A percentile compares a stretch with the other conserved stretches of the same genome.
Conservation (phyloP, 1,140 invertebrate genomes). For the Caerostris darwini region DNA sequence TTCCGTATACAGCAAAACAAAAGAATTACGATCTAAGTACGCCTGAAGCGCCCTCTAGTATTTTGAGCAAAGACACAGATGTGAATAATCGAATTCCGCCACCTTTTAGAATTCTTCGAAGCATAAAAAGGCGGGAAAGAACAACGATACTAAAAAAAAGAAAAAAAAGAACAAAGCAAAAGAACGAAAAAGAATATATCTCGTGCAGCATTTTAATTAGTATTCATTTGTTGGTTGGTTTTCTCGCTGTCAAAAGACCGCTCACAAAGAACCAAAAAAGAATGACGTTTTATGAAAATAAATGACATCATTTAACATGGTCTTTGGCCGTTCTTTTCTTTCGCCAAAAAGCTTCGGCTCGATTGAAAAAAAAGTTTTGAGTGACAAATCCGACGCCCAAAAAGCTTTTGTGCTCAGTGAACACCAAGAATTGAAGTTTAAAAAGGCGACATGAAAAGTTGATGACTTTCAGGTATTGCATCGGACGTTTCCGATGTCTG, state of each 20-base stretch:
- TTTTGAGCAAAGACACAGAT: slow-evolving; percentile 8
- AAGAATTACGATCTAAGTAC: neutral
- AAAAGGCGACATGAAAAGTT: slow-evolving; percentile 19
- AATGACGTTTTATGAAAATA: slow-evolving; percentile 69
- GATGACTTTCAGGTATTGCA: slow-evolving; percentile 9
- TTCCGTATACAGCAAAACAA: neutral
- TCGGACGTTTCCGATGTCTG: neutral
- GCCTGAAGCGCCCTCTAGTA: neutral
- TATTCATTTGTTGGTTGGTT: slow-evolving; percentile 53
- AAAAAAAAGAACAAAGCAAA: neutral
- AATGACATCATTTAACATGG: slow-evolving; percentile 65
- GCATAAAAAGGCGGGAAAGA: neutral
- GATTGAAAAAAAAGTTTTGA: slow-evolving; percentile 46
- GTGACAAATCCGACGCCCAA: slow-evolving; percentile 62
- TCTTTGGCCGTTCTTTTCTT: slow-evolving; percentile 41
- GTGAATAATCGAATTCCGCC: slow-evolving; percentile 11
- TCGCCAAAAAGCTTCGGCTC: neutral
- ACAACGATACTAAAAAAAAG: slow-evolving; percentile 3
- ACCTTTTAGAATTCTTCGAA: slow-evolving; percentile 29
- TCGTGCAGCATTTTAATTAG: slow-evolving; percentile 73
- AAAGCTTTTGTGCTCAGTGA: slow-evolving; percentile 14
- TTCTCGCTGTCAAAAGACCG: slow-evolving; percentile 44
- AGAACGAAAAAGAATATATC: neutral
- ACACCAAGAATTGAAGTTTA: neutral
- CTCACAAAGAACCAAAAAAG: slow-evolving; percentile 47